Base-by-base conservation (phyloP, 2,888 invertebrate genomes). In the Eilema depressum region DNA sequence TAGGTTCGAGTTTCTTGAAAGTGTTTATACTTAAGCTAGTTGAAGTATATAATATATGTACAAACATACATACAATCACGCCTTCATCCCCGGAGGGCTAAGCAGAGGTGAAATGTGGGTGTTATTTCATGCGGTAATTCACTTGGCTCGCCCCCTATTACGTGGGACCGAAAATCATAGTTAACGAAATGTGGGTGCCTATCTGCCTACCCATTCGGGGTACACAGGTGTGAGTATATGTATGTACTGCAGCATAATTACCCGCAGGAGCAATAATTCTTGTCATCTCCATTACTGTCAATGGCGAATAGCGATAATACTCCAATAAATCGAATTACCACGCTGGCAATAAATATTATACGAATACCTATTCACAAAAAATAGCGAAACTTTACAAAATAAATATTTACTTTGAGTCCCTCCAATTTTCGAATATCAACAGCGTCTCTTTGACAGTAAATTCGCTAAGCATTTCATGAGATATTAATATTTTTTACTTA, bases 381-480 rank as follows among this genome's bases (percentile, higher is more conserved):
- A 69, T 75, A 14, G 28, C n/a, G 68, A 68, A 63, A 64, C 68
- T 67, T 77, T 57, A 25, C 47, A 30, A 61, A 59, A 75, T 66
- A 68, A 79, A 73, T 77, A 77, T 80, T 79, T 77, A 77, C 28
- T n/a, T 66, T 68, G 47, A 67, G 67, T 59, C 63, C 62, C 63
- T 71, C 63, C 37, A 69, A 75, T 75, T 70, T 68, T 41, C 28
- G 68, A 64, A 67, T 60, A 67, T 61, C 59, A 61, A 67, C 61
- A 67, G 41, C 47, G 60, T 67, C 26, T 61, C 59, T 61, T 67
- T 65, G 65, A 67, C 37, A 26, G 41, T 17, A 60, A 67, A 67
- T 60, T 67, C 60, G 57, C 41, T 61, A 61, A 67, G 47, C 41
- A 67, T 60, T 61, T 47, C 61, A 41, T 41, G 28, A 67, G 67